phyloP scores from a whole-genome alignment of 2,888 invertebrate species.

The Drosophila phalerata region DNA sequence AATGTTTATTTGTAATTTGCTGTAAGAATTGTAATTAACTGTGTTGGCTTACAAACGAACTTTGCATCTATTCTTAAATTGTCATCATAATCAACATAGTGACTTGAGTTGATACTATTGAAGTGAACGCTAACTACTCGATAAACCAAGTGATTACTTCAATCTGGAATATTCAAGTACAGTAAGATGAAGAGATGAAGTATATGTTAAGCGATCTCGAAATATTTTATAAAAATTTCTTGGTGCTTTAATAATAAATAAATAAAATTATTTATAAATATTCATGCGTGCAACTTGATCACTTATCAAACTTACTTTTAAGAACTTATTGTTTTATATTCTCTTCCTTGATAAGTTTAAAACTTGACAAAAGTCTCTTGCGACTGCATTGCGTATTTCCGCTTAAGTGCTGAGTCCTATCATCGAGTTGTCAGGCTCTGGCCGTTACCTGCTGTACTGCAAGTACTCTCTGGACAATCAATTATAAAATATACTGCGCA shows the following conservation, averaged over 20 bases:
- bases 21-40: constrained; percentile 36
- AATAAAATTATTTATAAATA: not conserved
- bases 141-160: not conserved
- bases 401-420: constrained; percentile 31
- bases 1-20: constrained; percentile 66
- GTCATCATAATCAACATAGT: not conserved
- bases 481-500: constrained; percentile 71
- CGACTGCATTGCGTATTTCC: constrained; percentile 46
- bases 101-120: not conserved
- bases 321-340: constrained; percentile 4
- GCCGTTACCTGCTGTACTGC: constrained; percentile 8
- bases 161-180: not conserved
- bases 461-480: constrained; percentile 49
- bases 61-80: constrained; percentile 21
- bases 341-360: constrained; percentile 6
- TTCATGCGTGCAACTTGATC: not conserved
- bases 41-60: not conserved
- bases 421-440: constrained; percentile 1
- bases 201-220: too few relatives aligned
- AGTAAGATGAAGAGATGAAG: not conserved
- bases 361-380: constrained; percentile 32
- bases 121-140: not conserved
- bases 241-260: not conserved
- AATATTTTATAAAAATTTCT: too few relatives aligned
- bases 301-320: constrained; percentile 3